Base-by-base conservation (phyloP, 1,140 invertebrate genomes). In the Steinernema khuongi region DNA sequence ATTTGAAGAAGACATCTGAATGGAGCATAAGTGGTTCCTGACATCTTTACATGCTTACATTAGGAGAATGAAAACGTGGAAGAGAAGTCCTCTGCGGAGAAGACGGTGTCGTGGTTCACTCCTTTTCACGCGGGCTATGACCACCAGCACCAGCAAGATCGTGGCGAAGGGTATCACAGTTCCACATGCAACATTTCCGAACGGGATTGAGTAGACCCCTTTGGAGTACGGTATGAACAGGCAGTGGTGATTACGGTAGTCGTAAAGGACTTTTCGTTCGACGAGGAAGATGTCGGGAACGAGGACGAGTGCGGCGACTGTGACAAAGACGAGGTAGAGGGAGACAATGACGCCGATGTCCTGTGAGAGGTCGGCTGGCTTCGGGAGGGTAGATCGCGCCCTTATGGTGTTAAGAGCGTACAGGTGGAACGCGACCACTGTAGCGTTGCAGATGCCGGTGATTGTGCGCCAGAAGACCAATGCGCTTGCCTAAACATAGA, bases 401-500 rank as follows among this genome's bases (percentile, higher is more conserved):
- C 50, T 14, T n/a, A 17, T 7, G 4, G 19, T 22, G 22, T 60
- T 60, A 22, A 60, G 14, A 4, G 50, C 14, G 26, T 60, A 60
- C 7, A 60, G 50, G 22, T 60, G 50, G 19, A 60, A 4, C 4
- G 26, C 22, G 22, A 26, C 50, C 4, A 60, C n/a, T 22, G 50
- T n/a, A 14, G 7, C 7, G 22, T 22, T 60, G 50, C 50, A 60
- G 26, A 60, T 60, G 11, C 4, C 50, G 11, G 26, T 22, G 50
- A 60, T 22, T 26, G 22, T n/a, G 4, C 50, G 50, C 11, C 11
- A 60, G 19, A 60, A 60, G 14, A 60, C 14, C 26, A 60, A 22
- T n/a, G 50, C 50, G 50, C 26, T 60, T 4, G 50, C 50, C 50
- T 60, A 41, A 22, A 60, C n/a, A n/a, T n/a, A n/a, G n/a, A 60